Conservation (phyloP, 2,888 invertebrate genomes). For the Mythimna vitellina region DNA sequence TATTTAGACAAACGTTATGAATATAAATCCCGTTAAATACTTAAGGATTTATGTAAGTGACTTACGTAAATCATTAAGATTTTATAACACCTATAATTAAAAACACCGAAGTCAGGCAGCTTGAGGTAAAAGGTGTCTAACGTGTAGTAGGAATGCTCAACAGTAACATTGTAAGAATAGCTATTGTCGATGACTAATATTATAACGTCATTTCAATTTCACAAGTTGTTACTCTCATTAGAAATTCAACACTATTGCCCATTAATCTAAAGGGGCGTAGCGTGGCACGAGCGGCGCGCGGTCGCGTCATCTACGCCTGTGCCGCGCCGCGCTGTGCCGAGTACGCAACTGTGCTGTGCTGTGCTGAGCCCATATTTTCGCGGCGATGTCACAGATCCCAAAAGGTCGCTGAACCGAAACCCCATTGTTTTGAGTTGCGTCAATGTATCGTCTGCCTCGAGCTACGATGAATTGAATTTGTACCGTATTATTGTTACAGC, state of each 20-base stretch:
- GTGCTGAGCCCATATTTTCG: conserved; percentile 86
- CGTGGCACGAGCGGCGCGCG: conserved; percentile 82
- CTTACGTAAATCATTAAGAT: conserved; percentile 10
- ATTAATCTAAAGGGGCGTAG: conserved; percentile 85
- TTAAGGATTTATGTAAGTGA: conserved; percentile 37
- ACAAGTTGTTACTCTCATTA: conserved; percentile 83
- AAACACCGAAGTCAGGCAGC: background rate
- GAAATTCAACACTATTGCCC: conserved; percentile 83
- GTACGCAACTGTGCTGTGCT: conserved; percentile 74
- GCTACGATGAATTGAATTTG: conserved; percentile 85
- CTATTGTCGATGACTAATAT: conserved; percentile 68
- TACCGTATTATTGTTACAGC: conserved; percentile 81
- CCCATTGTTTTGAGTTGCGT: conserved; percentile 89
- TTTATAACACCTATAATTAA: background rate
- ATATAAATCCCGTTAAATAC: conserved; percentile 47
- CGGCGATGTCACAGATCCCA: conserved; percentile 87
- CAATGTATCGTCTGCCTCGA: conserved; percentile 87
- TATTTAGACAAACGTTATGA: conserved; percentile 58
- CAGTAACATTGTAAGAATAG: conserved; percentile 7
- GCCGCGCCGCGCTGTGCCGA: conserved; percentile 54
- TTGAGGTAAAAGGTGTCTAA: background rate
- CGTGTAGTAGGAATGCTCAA: background rate
- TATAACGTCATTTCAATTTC: conserved; percentile 83
- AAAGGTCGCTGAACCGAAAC: conserved; percentile 88
- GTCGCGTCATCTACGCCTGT: conserved; percentile 78